phyloP scores from a whole-genome alignment of 2,888 invertebrate species.

The Anaspis maculata region DNA sequence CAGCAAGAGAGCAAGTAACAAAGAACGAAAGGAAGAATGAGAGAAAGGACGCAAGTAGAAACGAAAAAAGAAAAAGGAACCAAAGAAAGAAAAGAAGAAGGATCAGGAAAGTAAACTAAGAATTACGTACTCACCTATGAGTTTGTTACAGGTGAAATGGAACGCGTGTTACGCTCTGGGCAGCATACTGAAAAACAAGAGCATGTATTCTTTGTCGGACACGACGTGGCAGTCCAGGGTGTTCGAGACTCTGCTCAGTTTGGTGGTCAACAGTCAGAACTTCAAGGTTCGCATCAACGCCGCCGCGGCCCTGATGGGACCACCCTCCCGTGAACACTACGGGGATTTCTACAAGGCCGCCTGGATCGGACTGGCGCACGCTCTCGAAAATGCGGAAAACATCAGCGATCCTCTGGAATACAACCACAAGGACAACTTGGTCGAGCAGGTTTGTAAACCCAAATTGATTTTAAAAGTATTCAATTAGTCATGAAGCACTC shows the following conservation, averaged over 20 bases:
- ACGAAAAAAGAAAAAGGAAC: too few relatives aligned
- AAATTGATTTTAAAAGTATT: neutral
- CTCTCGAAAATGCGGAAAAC: conserved; percentile 69
- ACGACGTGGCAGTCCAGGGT: conserved; percentile 47
- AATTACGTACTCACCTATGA: too few relatives aligned
- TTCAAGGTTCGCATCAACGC: conserved; percentile 89
- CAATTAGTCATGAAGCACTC: neutral
- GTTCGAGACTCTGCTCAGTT: conserved; percentile 54
- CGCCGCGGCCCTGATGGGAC: conserved; percentile 62
- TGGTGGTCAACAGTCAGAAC: conserved; percentile 68
- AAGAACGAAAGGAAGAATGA: too few relatives aligned
- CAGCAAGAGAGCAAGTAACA: too few relatives aligned
- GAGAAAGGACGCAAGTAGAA: too few relatives aligned
- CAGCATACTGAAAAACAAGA: conserved; percentile 61
- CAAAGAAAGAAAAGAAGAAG: too few relatives aligned
- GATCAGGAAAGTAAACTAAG: too few relatives aligned
- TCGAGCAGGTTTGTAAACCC: conserved; percentile 63
- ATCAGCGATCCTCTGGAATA: conserved; percentile 78
- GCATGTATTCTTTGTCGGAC: conserved; percentile 37
- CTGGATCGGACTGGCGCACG: conserved; percentile 65
- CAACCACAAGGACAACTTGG: conserved; percentile 76
- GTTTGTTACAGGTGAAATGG: too few relatives aligned
- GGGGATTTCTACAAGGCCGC: conserved; percentile 52
- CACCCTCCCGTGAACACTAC: conserved; percentile 53
- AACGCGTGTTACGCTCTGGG: conserved; percentile 86